phyloP scores from a whole-genome alignment of 2,797 vertebrate genomes.

The Hipposideros larvatus region DNA sequence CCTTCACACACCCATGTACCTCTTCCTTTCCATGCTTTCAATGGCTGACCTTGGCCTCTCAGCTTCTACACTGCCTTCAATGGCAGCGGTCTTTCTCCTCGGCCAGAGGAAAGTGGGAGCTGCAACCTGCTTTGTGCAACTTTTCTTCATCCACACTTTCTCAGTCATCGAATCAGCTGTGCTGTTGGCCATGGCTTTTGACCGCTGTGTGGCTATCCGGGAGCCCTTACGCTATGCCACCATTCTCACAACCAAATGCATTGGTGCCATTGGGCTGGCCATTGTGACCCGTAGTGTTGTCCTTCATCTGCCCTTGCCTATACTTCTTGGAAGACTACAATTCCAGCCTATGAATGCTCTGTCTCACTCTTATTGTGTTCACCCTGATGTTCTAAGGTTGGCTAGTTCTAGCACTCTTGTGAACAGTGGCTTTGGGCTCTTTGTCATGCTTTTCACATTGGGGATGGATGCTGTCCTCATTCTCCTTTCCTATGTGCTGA shows the following conservation, averaged over 20 bases:
- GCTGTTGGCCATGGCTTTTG: constrained; percentile 87
- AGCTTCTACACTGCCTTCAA: constrained; percentile 87
- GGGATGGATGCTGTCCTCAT: constrained; percentile 77
- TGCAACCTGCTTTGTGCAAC: constrained; percentile 86
- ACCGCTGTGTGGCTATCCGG: constrained; percentile 83
- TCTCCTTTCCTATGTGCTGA: constrained; percentile 73
- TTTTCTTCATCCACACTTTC: constrained; percentile 86
- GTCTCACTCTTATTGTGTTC: constrained; percentile 86
- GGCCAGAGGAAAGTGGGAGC: constrained; percentile 57
- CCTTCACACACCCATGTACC: constrained; percentile 87
- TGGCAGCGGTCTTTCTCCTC: constrained; percentile 75
- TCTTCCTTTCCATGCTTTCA: constrained; percentile 88
- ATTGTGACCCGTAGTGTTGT: constrained; percentile 42
- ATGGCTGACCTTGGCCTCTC: constrained; percentile 87
- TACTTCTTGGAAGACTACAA: constrained; percentile 68
- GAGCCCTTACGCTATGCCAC: constrained; percentile 71
- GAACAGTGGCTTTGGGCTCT: constrained; percentile 87
- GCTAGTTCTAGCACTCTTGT: constrained; percentile 82
- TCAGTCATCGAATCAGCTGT: constrained; percentile 79
- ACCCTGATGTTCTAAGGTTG: constrained; percentile 88
- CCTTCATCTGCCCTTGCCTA: constrained; percentile 75
- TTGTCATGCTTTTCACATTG: constrained; percentile 78
- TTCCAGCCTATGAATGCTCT: constrained; percentile 68
- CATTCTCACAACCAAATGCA: constrained; percentile 69
- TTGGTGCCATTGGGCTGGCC: constrained; percentile 67